Base-by-base conservation (phyloP, 1,140 invertebrate species). In the Lerema accius region DNA sequence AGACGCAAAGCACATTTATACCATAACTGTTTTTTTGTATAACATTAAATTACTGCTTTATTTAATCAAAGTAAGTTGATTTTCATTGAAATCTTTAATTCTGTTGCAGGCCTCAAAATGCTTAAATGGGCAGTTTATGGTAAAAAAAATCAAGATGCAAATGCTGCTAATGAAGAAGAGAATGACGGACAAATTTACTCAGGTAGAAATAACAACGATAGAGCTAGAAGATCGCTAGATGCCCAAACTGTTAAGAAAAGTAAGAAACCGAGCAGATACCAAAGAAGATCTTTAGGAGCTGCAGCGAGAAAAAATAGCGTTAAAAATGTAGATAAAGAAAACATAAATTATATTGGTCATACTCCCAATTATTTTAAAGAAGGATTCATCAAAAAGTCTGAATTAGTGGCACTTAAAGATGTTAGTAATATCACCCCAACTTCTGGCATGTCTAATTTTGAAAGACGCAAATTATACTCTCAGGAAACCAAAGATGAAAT, bases 61-160 rank as follows among this genome's bases (percentile, higher is more conserved):
- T n/a, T n/a, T n/a, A n/a, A n/a, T n/a, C n/a, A n/a, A n/a, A n/a
- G n/a, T n/a, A n/a, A n/a, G n/a, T n/a, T n/a, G n/a, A n/a, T n/a
- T n/a, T n/a, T 23, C 19, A 23, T 3, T 23, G 19, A 23, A 23
- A 6, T 63, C 7, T 63, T 49, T 28, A n/a, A 53, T 59, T 53
- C 78, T 71, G 61, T 86, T 86, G 19, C 84, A 90, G 85, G 67
- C 76, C 16, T 59, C 46, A 88, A 79, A 73, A 90, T 90, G 86
- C 69, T 90, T 46, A 90, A 89, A 79, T 89, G 88, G 88, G 80
- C 86, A n/a, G 88, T 88, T n/a, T 89, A 90, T 48, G 81, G 77
- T 46, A 90, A 88, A 73, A 90, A 86, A 60, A 85, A 78, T 50
- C 82, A 86, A 75, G 84, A 90, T 16, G 60, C 65, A 40, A 76